Base-by-base conservation (phyloP, 1,140 invertebrate species). In the Pantala flavescens region DNA sequence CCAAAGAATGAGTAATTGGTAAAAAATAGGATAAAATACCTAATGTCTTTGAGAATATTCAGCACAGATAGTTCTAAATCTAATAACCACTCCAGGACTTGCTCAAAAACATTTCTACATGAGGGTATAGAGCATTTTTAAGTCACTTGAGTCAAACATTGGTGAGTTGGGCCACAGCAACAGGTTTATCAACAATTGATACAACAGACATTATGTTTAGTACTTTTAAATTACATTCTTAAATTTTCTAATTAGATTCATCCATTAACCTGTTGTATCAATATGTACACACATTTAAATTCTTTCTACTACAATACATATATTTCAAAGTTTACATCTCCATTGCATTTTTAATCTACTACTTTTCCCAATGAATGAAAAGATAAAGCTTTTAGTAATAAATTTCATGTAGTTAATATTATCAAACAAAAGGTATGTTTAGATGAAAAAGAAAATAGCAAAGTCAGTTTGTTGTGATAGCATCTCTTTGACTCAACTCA, bases 131-230 rank as follows among this genome's bases (percentile, higher is more conserved):
- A 63, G 49, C 43, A 49, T 16, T 49, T n/a, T 49, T 63, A 63
- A 63, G 49, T 63, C 49, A 63, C 49, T 63, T 63, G 49, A 63
- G 49, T 63, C 49, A 63, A 63, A 63, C 49, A 63, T 63, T 63
- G 49, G 49, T 63, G 49, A 63, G 49, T 63, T 63, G 49, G 49
- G 49, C 49, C 49, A 63, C 49, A 63, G 49, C 49, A 63, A 63
- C 49, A 63, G 14, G 49, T 63, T 49, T 63, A 63, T 63, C 49
- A 63, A 63, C n/a, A 21, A 63, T 12, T 19, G 49, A 63, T 63
- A 21, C 49, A 63, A 63, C 49, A 63, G 49, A 63, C n/a, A 63
- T 16, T 19, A 19, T 63, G n/a, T 63, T 63, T 63, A 19, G 5
- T 19, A 19, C 14, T 63, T 63, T 63, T 63, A 19, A 63, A 63